phyloP scores from a whole-genome alignment of 2,113 vertebrate species.

The Laticauda colubrina region DNA sequence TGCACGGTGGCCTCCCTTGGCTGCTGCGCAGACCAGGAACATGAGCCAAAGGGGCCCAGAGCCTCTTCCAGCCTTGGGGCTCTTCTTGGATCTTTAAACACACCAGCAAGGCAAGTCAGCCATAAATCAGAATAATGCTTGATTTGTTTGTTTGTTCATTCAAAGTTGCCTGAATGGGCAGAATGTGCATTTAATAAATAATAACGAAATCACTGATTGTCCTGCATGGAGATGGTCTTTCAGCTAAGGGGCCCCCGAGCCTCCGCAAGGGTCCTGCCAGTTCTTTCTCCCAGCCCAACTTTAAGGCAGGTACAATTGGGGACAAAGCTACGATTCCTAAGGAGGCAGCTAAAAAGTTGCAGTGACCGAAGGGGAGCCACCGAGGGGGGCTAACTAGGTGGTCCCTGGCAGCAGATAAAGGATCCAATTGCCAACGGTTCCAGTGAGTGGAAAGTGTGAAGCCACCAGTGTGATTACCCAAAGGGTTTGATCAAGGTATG shows the following conservation, averaged over 20 bases:
- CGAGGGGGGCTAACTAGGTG: not conserved
- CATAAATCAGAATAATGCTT: not conserved
- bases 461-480: not conserved
- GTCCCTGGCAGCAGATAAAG: not conserved
- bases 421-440: not conserved
- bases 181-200: not conserved
- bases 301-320: not conserved
- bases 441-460: not conserved
- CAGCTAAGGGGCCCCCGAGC: not conserved
- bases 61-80: not conserved
- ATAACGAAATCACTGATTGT: not conserved
- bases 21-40: not conserved
- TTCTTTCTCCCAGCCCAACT: not conserved
- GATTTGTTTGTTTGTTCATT: accelerated
- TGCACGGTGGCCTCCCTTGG: not conserved
- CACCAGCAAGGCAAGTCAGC: not conserved
- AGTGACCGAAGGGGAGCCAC: too few species aligned
- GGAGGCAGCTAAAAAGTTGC: not conserved
- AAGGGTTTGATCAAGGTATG: not conserved
- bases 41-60: not conserved
- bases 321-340: not conserved
- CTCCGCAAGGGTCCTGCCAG: not conserved
- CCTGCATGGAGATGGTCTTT: not conserved
- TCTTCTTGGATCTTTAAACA: not conserved
- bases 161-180: not conserved